Percentiles rank a stretch among this genome's conserved stretches.
Evolutionary conservation across 1,140 invertebrate species (phyloP).

Genomic region (Lepeophtheirus salmonis): DNA sequence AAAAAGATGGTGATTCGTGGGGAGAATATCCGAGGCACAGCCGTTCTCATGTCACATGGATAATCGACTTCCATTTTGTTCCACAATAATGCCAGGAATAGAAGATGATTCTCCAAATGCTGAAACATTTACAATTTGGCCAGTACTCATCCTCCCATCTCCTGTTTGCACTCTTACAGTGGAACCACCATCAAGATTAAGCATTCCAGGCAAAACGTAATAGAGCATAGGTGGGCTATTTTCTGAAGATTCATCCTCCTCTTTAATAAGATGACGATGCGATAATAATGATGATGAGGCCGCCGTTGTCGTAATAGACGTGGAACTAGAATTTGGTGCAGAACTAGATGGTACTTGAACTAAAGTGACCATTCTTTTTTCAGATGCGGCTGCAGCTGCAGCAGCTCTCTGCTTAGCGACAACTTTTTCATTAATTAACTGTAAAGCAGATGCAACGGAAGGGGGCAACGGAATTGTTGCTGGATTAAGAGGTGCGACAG

Average conservation of each 20-base stretch:
- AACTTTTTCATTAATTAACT: slow-evolving; percentile 11
- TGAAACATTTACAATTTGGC: slow-evolving; percentile 2
- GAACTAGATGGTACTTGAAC: neutral
- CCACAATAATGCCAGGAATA: too few relatives aligned
- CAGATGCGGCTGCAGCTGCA: neutral
- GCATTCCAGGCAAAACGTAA: slow-evolving; percentile 11
- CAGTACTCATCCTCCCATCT: neutral
- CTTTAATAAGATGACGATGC: too few relatives aligned
- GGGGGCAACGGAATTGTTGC: slow-evolving; percentile 12
- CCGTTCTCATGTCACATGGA: slow-evolving; percentile 17
- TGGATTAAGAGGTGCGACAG: slow-evolving; percentile 5
- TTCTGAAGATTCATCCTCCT: too few relatives aligned
- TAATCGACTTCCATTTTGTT: too few relatives aligned
- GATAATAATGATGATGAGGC: neutral
- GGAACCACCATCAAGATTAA: neutral
- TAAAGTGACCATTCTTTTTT: neutral
- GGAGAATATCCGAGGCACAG: slow-evolving; percentile 14
- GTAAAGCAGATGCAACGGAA: slow-evolving; percentile 5
- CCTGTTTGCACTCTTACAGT: neutral
- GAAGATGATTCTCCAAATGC: too few relatives aligned
- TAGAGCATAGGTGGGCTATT: slow-evolving; percentile 9
- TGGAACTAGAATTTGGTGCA: too few relatives aligned
- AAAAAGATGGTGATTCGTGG: neutral
- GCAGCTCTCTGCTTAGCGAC: too few relatives aligned
- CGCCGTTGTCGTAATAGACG: too few relatives aligned